Conservation (phyloP, 2,888 invertebrate species). For the Syritta pipiens region DNA sequence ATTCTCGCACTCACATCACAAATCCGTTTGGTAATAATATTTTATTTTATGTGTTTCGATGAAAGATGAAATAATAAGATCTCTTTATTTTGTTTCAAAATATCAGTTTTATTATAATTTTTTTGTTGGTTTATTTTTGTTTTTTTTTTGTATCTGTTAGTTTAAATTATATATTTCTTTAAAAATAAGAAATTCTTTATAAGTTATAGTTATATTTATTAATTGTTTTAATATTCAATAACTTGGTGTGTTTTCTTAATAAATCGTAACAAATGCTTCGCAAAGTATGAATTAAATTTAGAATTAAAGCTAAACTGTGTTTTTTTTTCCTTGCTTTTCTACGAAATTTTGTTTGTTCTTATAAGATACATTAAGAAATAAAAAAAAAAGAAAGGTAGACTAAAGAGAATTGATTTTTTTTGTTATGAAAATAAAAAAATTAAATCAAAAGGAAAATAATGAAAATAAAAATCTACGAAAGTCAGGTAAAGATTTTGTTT, state of each 20-base stretch:
- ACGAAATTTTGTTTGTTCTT: slow-evolving; percentile 44
- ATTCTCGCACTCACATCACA: slow-evolving; percentile 31
- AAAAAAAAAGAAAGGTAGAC: no score
- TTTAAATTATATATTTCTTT: slow-evolving; percentile 65
- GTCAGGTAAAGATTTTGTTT: slow-evolving; percentile 30
- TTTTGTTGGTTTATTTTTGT: slow-evolving; percentile 52
- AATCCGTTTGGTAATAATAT: slow-evolving; percentile 8
- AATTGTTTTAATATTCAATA: slow-evolving; percentile 55
- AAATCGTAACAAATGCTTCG: slow-evolving; percentile 67
- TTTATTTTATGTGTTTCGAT: slow-evolving; percentile 20
- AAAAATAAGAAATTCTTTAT: slow-evolving; percentile 71
- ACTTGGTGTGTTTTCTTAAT: slow-evolving; percentile 62
- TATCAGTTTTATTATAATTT: slow-evolving; percentile 68
- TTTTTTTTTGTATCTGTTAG: slow-evolving; percentile 49
- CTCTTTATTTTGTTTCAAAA: slow-evolving; percentile 68
- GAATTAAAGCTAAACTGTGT: slow-evolving; percentile 55
- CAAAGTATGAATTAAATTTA: slow-evolving; percentile 59
- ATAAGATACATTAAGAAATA: no score
- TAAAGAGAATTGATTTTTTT: no score
- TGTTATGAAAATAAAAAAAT: slow-evolving; percentile 31
- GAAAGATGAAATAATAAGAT: slow-evolving; percentile 66
- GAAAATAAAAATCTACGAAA: slow-evolving; percentile 26
- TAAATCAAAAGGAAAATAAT: background rate
- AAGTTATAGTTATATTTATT: slow-evolving; percentile 61
- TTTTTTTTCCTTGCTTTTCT: slow-evolving; percentile 16